Evolutionary conservation across 2,797 vertebrate genomes (phyloP).

Genomic region (Nyctalus aviator): DNA sequence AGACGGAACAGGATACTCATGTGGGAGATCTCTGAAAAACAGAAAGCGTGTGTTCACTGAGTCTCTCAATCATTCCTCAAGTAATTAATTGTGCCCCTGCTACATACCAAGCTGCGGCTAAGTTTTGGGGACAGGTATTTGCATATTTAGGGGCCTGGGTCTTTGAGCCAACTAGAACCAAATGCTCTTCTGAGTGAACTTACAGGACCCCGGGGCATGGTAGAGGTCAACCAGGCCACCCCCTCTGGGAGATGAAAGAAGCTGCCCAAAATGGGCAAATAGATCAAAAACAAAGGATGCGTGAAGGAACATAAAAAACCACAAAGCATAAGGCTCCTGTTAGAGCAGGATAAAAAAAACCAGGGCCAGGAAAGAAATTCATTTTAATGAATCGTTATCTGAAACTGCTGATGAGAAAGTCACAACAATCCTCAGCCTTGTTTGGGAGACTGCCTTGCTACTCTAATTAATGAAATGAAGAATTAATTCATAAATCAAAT

Average conservation of each 20-base stretch:
- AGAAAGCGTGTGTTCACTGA: background rate
- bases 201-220: background rate
- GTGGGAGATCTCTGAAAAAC: background rate
- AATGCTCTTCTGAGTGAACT: conserved; percentile 3
- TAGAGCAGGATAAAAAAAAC: background rate
- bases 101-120: background rate
- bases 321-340: background rate
- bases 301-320: background rate
- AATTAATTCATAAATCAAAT: conserved; percentile 80
- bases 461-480: conserved; percentile 73
- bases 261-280: background rate
- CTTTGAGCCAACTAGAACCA: background rate
- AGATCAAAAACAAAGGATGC: background rate
- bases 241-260: background rate
- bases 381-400: background rate
- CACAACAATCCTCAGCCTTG: conserved; percentile 32
- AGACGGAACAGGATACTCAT: background rate
- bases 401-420: background rate
- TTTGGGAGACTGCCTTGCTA: conserved; percentile 40
- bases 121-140: background rate
- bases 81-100: background rate
- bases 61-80: background rate
- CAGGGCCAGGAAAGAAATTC: background rate
- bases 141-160: background rate
- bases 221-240: background rate